Conservation (phyloP, 2,888 invertebrate species). For the Drosophila multiciliata region DNA sequence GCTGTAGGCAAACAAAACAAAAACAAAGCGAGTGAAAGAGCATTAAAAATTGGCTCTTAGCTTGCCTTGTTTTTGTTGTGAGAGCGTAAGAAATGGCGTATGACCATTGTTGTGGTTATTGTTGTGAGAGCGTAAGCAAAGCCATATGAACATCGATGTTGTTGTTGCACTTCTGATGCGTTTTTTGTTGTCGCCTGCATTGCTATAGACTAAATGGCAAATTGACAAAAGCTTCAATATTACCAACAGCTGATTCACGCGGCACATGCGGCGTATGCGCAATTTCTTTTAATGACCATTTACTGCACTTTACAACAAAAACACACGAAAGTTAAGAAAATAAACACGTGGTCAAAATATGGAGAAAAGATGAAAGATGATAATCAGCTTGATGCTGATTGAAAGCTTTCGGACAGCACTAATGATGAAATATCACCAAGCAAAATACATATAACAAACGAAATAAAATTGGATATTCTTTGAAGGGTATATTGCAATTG, state of each 20-base stretch:
- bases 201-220: conserved; percentile 3
- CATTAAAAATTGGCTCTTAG: not conserved
- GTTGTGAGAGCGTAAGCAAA: conserved; percentile 2
- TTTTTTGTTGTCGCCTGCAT: conserved; percentile 2
- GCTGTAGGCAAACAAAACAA: conserved; percentile 10
- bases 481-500: not conserved
- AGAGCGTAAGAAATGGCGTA: conserved; percentile 1
- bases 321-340: not conserved
- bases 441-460: not conserved
- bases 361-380: not conserved
- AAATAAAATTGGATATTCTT: not conserved
- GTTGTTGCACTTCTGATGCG: conserved; percentile 6
- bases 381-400: conserved; percentile 1
- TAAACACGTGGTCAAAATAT: conserved; percentile 16
- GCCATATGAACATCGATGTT: not conserved
- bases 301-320: conserved; percentile 16
- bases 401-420: conserved; percentile 4
- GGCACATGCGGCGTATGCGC: conserved; percentile 35
- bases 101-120: conserved; percentile 2
- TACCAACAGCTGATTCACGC: conserved; percentile 34
- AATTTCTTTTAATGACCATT: conserved; percentile 19
- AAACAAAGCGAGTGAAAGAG: conserved; percentile 5
- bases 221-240: conserved; percentile 10
- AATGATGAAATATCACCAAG: not conserved
- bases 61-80: not conserved